Evolutionary conservation across 2,113 vertebrate species (phyloP).

Genomic region (Corvus hawaiiensis): DNA sequence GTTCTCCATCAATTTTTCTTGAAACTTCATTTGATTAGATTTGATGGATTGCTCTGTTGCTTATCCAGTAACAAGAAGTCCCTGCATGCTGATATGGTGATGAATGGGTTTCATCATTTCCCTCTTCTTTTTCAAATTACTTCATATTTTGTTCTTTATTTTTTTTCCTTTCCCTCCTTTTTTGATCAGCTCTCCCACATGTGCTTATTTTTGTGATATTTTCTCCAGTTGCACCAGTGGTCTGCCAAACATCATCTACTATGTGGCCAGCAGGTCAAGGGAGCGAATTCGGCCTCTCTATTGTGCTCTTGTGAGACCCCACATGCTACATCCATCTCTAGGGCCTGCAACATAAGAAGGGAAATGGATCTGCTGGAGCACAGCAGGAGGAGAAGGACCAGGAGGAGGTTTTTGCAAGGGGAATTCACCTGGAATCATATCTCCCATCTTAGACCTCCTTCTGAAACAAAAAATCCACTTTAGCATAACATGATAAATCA

Average conservation of each 20-base stretch:
- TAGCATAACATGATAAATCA: not conserved
- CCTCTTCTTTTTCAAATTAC: not conserved
- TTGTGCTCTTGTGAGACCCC: not conserved
- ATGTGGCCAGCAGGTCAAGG: fast-evolving
- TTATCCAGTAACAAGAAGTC: not conserved
- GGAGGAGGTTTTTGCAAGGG: not conserved
- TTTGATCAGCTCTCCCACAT: not conserved
- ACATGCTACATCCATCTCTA: not conserved
- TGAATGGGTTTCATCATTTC: not conserved
- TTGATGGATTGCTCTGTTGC: not conserved
- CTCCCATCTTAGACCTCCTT: not conserved
- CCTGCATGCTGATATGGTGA: not conserved
- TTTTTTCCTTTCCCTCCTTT: fast-evolving
- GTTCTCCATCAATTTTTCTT: not conserved
- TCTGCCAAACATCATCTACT: not conserved
- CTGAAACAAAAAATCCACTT: not conserved
- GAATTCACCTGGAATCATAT: not conserved
- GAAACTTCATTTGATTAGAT: not conserved
- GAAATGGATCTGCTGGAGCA: not conserved
- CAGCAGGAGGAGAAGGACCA: not conserved
- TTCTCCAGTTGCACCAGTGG: not conserved
- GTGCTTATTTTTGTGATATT: not conserved
- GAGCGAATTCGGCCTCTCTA: not conserved
- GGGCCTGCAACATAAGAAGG: not conserved
- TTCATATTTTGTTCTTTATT: too few relatives aligned